Conservation (phyloP, 2,888 invertebrate species). For the Dynastes grantii region DNA sequence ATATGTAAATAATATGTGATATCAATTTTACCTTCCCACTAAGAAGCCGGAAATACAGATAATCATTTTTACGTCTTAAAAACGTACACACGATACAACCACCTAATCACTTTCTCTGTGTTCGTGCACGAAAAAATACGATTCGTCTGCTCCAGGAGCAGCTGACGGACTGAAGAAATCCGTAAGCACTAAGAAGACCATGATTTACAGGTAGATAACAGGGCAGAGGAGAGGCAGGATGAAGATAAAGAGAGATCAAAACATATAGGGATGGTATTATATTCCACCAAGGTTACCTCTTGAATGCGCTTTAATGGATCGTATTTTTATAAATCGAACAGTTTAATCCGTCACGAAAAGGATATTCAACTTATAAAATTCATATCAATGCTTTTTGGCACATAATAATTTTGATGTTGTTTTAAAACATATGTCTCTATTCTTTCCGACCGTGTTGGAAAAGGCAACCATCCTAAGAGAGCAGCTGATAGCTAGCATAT, state of each 20-base stretch:
- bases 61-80: constrained; percentile 69
- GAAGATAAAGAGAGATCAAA: constrained; percentile 58
- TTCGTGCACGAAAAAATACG: neutral
- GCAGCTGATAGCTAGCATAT: constrained; percentile 42
- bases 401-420: too few species aligned
- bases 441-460: constrained; percentile 18
- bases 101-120: constrained; percentile 8
- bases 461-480: neutral
- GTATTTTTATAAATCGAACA: neutral
- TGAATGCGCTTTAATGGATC: neutral
- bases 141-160: constrained; percentile 58
- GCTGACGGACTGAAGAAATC: constrained; percentile 66
- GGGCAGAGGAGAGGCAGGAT: constrained; percentile 48
- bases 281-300: constrained; percentile 47
- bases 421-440: too few species aligned
- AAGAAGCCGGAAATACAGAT: constrained; percentile 77
- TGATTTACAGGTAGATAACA: constrained; percentile 66
- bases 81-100: neutral
- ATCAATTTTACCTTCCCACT: constrained; percentile 71
- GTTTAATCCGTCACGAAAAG: neutral
- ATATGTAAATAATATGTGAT: neutral
- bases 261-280: constrained; percentile 49
- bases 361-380: too few species aligned
- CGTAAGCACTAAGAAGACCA: constrained; percentile 56
- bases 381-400: too few species aligned